Percentiles rank a stretch among this genome's conserved stretches.
These are phyloP conservation scores for Oreohelix idahoensis DNA, from an alignment of 1,140 invertebrate species.

Conservation along the genomic window DNA sequence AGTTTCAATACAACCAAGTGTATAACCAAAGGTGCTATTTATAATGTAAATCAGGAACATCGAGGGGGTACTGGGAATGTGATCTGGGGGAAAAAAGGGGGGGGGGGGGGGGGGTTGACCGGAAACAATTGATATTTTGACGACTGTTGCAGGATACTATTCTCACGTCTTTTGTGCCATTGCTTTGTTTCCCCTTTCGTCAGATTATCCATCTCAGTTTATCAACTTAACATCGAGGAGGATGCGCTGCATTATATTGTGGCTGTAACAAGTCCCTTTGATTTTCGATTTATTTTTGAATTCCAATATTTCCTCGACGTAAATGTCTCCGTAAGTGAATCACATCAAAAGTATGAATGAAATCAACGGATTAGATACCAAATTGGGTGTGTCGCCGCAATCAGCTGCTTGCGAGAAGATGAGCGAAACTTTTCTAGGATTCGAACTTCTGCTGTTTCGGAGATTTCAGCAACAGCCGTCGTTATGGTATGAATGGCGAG, in stretches of 20 bases:
- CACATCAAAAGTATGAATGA: neutral
- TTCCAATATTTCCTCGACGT: too few relatives aligned
- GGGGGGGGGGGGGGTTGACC: too few relatives aligned
- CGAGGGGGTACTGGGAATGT: too few relatives aligned
- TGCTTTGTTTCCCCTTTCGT: neutral
- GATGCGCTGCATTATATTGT: neutral
- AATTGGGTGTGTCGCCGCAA: neutral
- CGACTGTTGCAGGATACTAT: neutral
- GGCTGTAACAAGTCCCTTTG: too few relatives aligned
- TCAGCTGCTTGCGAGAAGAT: slow-evolving; percentile 26
- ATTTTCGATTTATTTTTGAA: too few relatives aligned
- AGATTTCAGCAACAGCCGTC: slow-evolving; percentile 60
- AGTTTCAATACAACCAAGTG: too few relatives aligned
- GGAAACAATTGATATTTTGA: too few relatives aligned
- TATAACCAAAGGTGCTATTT: too few relatives aligned
- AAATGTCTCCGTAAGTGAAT: neutral
- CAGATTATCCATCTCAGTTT: neutral
- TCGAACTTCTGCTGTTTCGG: slow-evolving; percentile 66
- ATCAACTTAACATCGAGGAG: too few relatives aligned
- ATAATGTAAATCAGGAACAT: too few relatives aligned
- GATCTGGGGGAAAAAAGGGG: too few relatives aligned
- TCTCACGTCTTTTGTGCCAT: neutral
- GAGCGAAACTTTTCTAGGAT: slow-evolving; percentile 64
- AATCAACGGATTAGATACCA: neutral
- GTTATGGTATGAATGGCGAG: slow-evolving; percentile 63